phyloP scores from a whole-genome alignment of 1,140 invertebrate genomes.

The Aphidius ervi region DNA sequence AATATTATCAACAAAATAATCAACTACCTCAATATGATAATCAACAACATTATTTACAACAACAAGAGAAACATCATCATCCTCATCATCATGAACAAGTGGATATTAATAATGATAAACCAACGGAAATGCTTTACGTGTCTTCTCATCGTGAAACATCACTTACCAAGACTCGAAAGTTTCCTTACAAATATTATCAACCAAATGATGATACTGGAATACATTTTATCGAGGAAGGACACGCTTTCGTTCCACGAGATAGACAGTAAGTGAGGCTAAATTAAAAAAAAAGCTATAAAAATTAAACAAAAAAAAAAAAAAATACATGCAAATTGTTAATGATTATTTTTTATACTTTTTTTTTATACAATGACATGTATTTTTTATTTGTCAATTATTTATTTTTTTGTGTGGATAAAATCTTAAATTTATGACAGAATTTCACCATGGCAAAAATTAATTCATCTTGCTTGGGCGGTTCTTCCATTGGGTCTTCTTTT shows the following conservation, averaged over 20 bases:
- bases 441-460: conserved; percentile 45
- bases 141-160: conserved; percentile 30
- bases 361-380: not conserved
- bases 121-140: conserved; percentile 32
- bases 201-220: conserved; percentile 18
- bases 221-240: conserved; percentile 22
- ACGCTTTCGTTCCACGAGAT: conserved; percentile 14
- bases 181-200: conserved; percentile 35
- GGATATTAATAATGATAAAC: conserved; percentile 17
- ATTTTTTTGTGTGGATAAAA: conserved; percentile 3
- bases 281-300: no score
- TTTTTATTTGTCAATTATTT: conserved; percentile 1
- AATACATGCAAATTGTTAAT: not conserved
- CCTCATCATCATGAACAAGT: not conserved
- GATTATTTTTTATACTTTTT: conserved; percentile 11
- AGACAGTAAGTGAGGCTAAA: conserved; percentile 13
- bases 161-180: conserved; percentile 30
- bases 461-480: conserved; percentile 45
- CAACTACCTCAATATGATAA: not conserved
- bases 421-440: conserved; percentile 26
- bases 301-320: not conserved
- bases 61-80: not conserved
- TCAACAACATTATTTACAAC: not conserved
- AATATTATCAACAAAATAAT: not conserved
- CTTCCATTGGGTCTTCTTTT: conserved; percentile 47